phyloP scores from a whole-genome alignment of 2,113 vertebrate genomes.

The Tylochromis polylepis region DNA sequence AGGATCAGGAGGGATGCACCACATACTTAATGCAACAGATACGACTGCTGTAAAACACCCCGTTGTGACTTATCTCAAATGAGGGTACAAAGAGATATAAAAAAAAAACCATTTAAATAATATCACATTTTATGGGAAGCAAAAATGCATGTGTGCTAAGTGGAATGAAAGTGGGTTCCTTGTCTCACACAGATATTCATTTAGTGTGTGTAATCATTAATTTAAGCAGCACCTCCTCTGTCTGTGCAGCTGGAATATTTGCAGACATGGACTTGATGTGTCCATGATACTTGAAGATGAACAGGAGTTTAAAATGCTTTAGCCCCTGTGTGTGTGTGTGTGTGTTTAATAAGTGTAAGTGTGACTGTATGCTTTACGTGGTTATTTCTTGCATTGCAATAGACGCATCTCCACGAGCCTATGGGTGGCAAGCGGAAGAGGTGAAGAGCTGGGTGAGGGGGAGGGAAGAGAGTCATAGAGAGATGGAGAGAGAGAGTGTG shows the following conservation, averaged over 20 bases:
- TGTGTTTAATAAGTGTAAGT: neutral
- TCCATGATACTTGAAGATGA: neutral
- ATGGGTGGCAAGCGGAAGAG: slow-evolving; percentile 51
- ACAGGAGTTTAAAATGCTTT: neutral
- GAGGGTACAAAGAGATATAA: neutral
- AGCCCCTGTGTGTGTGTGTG: neutral
- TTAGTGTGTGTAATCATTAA: neutral
- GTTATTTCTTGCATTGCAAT: neutral
- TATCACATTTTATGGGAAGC: neutral
- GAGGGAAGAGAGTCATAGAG: slow-evolving; percentile 38
- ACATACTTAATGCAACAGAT: neutral
- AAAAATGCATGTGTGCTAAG: neutral
- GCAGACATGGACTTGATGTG: neutral
- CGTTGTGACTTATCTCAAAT: accelerated
- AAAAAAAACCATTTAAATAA: neutral
- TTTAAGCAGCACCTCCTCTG: neutral
- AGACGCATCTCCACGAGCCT: neutral
- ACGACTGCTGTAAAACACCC: neutral
- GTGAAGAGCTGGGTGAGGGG: slow-evolving; percentile 44
- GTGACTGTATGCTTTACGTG: neutral
- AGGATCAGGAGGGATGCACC: neutral
- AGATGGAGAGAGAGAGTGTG: neutral
- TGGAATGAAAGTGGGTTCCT: neutral
- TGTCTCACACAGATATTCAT: neutral
- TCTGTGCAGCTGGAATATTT: neutral